Conservation (phyloP, 2,888 invertebrate species). For the Apodemia mormo region DNA sequence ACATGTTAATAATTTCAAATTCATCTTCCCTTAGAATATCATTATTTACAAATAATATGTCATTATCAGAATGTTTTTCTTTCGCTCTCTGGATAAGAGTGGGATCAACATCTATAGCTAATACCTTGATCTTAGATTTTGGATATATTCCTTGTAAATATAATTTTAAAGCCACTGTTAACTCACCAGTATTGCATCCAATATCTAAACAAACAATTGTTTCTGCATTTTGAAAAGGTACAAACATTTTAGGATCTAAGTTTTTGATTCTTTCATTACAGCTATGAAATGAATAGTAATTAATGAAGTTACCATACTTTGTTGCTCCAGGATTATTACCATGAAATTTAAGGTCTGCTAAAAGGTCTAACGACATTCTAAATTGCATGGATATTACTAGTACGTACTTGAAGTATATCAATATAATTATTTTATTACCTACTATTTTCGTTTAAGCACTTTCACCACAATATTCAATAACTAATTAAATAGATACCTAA, state of each 20-base stretch:
- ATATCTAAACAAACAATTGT: slow-evolving; percentile 84
- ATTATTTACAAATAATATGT: slow-evolving; percentile 80
- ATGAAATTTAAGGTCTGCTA: slow-evolving; percentile 52
- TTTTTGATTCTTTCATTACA: slow-evolving; percentile 85
- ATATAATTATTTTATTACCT: too few species aligned
- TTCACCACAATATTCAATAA: too few species aligned
- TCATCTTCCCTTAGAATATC: slow-evolving; percentile 81
- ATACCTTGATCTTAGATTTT: slow-evolving; percentile 60
- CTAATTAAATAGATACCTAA: too few species aligned
- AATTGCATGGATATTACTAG: background rate
- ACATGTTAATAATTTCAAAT: slow-evolving; percentile 61
- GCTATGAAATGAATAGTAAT: slow-evolving; percentile 92
- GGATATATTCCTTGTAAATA: slow-evolving; percentile 71
- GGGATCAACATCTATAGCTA: slow-evolving; percentile 90
- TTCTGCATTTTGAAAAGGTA: slow-evolving; percentile 38
- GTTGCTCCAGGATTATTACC: slow-evolving; percentile 88
- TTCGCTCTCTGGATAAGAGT: slow-evolving; percentile 85
- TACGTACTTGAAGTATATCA: too few species aligned
- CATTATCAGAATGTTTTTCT: slow-evolving; percentile 64
- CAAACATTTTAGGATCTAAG: slow-evolving; percentile 71
- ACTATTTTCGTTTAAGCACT: too few species aligned
- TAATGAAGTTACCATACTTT: slow-evolving; percentile 91
- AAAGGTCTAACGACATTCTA: background rate
- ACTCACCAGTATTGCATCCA: slow-evolving; percentile 90
- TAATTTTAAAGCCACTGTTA: slow-evolving; percentile 83